phyloP scores from a whole-genome alignment of 2,113 vertebrate genomes.

The Clupea harengus region DNA sequence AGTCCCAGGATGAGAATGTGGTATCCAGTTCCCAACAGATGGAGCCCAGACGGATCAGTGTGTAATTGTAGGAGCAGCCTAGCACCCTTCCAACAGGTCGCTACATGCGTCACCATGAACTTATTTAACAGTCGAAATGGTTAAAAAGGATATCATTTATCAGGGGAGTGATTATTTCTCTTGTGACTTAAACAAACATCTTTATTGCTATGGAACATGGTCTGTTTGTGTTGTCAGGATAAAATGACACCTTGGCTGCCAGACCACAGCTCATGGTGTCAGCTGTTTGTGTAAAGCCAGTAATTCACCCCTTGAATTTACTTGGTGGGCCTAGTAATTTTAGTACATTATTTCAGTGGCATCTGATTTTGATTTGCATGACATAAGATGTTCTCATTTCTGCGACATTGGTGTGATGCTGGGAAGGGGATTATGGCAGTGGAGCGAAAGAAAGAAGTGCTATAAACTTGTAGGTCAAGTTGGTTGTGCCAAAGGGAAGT shows the following conservation, averaged over 20 bases:
- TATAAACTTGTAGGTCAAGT: background rate
- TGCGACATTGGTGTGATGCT: background rate
- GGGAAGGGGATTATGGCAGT: background rate
- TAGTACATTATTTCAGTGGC: background rate
- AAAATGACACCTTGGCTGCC: background rate
- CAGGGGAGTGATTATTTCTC: background rate
- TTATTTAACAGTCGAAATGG: constrained; percentile 6
- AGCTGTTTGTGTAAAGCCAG: constrained; percentile 15
- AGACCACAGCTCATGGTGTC: constrained; percentile 18
- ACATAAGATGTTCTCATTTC: constrained; percentile 4
- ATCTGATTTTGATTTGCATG: constrained; percentile 15
- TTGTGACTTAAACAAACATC: constrained; percentile 15
- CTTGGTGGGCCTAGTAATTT: constrained; percentile 1
- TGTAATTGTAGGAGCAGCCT: constrained; percentile 11
- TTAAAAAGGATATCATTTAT: constrained; percentile 17
- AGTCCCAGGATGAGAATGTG: background rate
- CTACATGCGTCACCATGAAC: background rate
- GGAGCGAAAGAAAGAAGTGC: background rate
- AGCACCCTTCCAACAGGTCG: background rate
- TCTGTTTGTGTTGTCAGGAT: constrained; percentile 17
- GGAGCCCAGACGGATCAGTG: constrained; percentile 41
- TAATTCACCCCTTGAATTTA: constrained; percentile 14
- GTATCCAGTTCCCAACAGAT: constrained; percentile 4
- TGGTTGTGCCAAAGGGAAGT: background rate
- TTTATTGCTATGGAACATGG: constrained; percentile 16